Evolutionary conservation across 1,140 invertebrate species (phyloP).

Genomic region (Maconellicoccus hirsutus): DNA sequence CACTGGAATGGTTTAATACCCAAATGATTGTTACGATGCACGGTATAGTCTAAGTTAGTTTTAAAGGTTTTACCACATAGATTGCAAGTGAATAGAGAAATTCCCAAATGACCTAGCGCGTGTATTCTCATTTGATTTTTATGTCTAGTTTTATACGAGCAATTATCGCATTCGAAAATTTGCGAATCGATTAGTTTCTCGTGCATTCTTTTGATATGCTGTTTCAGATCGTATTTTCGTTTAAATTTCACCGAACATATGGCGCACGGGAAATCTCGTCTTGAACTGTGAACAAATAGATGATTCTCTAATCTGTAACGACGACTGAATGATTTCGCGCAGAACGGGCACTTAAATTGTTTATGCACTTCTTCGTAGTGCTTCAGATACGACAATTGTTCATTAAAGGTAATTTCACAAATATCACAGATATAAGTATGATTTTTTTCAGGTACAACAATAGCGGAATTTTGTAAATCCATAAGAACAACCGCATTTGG

Average conservation of each 20-base stretch:
- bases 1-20: conserved; percentile 46
- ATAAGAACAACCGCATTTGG: background rate
- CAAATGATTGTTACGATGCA: conserved; percentile 44
- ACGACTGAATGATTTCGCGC: background rate
- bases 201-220: background rate
- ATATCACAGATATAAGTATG: background rate
- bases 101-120: conserved; percentile 46
- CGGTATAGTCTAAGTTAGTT: conserved; percentile 35
- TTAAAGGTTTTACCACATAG: conserved; percentile 13
- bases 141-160: background rate
- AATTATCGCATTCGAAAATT: conserved; percentile 7
- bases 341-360: conserved; percentile 4
- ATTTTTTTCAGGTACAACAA: background rate
- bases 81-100: conserved; percentile 30
- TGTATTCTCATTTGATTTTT: conserved; percentile 36
- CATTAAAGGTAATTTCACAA: background rate
- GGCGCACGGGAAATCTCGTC: background rate
- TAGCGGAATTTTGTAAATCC: background rate
- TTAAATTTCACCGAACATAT: conserved; percentile 2
- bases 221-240: background rate
- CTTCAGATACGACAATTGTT: conserved; percentile 2
- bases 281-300: background rate
- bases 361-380: conserved; percentile 7
- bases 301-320: background rate
- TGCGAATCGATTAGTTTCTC: background rate